phyloP scores from a whole-genome alignment of 2,113 vertebrate species.

The Notarius quadriscutis region DNA sequence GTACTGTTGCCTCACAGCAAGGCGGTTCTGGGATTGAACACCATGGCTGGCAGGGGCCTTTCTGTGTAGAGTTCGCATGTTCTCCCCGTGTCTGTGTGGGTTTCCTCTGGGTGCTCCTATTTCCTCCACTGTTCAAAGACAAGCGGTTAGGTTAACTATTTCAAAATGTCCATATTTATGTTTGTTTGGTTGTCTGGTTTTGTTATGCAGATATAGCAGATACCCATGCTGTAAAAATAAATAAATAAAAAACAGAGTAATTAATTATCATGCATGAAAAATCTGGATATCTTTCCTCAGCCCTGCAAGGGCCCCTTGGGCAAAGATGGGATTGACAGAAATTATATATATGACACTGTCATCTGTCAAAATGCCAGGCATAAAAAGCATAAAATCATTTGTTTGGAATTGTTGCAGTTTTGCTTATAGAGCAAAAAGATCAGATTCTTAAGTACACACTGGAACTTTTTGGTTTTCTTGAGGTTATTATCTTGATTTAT shows the following conservation, averaged over 20 bases:
- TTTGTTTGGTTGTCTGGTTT: not conserved
- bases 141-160: no score
- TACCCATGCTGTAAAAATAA: not conserved
- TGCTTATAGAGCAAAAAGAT: not conserved
- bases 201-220: not conserved
- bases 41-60: no score
- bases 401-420: not conserved
- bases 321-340: slow-evolving; percentile 42
- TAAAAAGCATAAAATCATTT: not conserved
- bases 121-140: no score
- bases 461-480: not conserved
- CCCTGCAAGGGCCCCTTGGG: slow-evolving; percentile 39
- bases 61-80: no score
- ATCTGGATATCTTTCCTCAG: slow-evolving; percentile 40
- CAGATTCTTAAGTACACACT: not conserved
- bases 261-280: slow-evolving; percentile 44
- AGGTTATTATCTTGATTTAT: not conserved
- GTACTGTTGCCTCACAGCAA: no score
- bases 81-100: no score
- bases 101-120: no score
- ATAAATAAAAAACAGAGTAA: not conserved
- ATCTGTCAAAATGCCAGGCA: slow-evolving; percentile 27
- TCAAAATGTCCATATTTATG: not conserved
- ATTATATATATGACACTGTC: not conserved
- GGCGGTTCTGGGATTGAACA: no score